These are phyloP conservation scores for Cantharis rufa DNA, from an alignment of 2,888 invertebrate genomes.

Conservation along the genomic window DNA sequence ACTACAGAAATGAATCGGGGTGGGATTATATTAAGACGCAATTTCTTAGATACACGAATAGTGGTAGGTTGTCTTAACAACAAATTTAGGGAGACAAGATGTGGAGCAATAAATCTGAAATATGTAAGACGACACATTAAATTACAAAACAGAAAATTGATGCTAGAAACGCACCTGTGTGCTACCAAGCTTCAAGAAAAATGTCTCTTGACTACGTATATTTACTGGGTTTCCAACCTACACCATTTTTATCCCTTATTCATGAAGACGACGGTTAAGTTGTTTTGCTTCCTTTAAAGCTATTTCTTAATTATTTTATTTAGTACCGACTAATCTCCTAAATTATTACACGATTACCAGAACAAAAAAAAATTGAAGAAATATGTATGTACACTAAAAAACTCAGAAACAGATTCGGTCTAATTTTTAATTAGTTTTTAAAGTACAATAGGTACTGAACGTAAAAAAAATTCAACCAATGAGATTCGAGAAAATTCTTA, in stretches of 20 bases:
- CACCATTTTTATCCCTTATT: conserved; percentile 29
- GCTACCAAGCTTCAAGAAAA: conserved; percentile 14
- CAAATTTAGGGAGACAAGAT: conserved; percentile 28
- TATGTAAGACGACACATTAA: conserved; percentile 49
- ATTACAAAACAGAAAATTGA: conserved; percentile 45
- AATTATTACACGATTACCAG: not conserved
- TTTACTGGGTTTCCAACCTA: conserved; percentile 20
- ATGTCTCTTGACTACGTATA: conserved; percentile 23
- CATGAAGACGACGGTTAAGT: conserved; percentile 28
- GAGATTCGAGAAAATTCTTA: too few species aligned
- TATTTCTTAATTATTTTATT: conserved; percentile 25
- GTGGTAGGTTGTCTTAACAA: conserved; percentile 28
- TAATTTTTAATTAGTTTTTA: too few species aligned
- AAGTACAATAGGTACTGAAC: too few species aligned
- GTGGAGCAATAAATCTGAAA: conserved; percentile 44
- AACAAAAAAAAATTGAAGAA: not conserved
- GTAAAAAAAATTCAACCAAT: too few species aligned
- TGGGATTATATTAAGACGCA: conserved; percentile 19
- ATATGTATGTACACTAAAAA: too few species aligned
- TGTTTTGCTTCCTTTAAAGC: conserved; percentile 12
- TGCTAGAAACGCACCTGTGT: conserved; percentile 40
- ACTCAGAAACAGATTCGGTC: too few species aligned
- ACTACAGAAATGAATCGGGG: conserved; percentile 3
- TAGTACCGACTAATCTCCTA: not conserved
- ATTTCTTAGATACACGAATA: conserved; percentile 26